These are phyloP conservation scores for Diadromus collaris DNA, from an alignment of 2,888 invertebrate species.

Conservation along the genomic window DNA sequence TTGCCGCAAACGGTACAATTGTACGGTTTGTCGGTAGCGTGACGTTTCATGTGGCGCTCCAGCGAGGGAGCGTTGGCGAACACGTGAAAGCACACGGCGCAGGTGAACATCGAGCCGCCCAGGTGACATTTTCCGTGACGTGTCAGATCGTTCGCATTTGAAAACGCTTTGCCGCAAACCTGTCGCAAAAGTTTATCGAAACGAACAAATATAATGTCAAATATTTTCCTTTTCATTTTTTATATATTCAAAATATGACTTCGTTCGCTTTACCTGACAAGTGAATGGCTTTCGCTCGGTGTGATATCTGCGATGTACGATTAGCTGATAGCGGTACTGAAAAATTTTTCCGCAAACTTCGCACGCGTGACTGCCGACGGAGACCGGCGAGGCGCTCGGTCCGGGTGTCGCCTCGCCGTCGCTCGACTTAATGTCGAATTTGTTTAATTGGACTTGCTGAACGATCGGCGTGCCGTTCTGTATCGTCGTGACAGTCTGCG, in stretches of 20 bases:
- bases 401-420: slow-evolving; percentile 79
- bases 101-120: slow-evolving; percentile 89
- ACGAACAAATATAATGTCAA: not conserved
- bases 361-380: slow-evolving; percentile 87
- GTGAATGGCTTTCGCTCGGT: slow-evolving; percentile 93
- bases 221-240: not conserved
- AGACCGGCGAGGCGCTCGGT: slow-evolving; percentile 83
- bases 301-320: slow-evolving; percentile 93
- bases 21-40: slow-evolving; percentile 92
- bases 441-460: slow-evolving; percentile 79
- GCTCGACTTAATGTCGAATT: slow-evolving; percentile 77
- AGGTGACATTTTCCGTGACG: slow-evolving; percentile 93
- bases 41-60: slow-evolving; percentile 90
- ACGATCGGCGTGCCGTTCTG: slow-evolving; percentile 78
- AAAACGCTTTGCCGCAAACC: slow-evolving; percentile 92
- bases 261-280: slow-evolving; percentile 80
- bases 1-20: slow-evolving; percentile 93
- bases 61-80: slow-evolving; percentile 85
- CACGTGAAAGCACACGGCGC: slow-evolving; percentile 87
- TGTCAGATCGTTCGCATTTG: slow-evolving; percentile 89
- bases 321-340: slow-evolving; percentile 92
- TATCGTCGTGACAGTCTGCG: slow-evolving; percentile 78
- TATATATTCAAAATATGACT: not conserved
- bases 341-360: slow-evolving; percentile 94
- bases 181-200: slow-evolving; percentile 79